These are phyloP conservation scores for Drosophila tanythrix DNA, from an alignment of 2,888 invertebrate species.

Conservation along the genomic window DNA sequence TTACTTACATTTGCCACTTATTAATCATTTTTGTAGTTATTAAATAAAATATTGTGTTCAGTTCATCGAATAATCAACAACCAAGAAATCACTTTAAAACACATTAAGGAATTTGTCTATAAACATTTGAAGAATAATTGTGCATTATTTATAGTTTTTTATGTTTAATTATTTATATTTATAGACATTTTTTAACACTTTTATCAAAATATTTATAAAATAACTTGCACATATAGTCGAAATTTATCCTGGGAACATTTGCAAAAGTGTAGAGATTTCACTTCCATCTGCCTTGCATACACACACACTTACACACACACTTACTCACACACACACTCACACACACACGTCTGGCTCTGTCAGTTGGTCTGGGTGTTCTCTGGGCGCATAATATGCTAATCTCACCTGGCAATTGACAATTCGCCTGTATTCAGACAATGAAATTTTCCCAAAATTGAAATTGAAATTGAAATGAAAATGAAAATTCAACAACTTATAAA, in stretches of 20 bases:
- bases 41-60: not conserved
- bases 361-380: conserved; percentile 27
- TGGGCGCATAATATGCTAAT: conserved; percentile 68
- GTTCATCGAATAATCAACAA: not conserved
- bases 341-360: conserved; percentile 10
- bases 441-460: conserved; percentile 64
- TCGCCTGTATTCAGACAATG: conserved; percentile 71
- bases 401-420: conserved; percentile 71
- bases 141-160: rapidly evolving
- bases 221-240: not conserved
- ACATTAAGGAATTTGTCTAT: not conserved
- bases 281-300: too few species aligned
- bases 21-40: not conserved
- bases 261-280: not conserved
- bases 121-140: not conserved
- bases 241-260: conserved; percentile 20
- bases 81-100: not conserved
- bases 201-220: not conserved
- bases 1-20: not conserved
- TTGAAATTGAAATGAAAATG: conserved; percentile 65
- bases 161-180: not conserved
- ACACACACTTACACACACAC: too few species aligned
- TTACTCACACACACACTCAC: not conserved
- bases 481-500: conserved; percentile 77
- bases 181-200: not conserved